Conservation (phyloP, 2,888 invertebrate genomes). For the Drosophila mercatorum region DNA sequence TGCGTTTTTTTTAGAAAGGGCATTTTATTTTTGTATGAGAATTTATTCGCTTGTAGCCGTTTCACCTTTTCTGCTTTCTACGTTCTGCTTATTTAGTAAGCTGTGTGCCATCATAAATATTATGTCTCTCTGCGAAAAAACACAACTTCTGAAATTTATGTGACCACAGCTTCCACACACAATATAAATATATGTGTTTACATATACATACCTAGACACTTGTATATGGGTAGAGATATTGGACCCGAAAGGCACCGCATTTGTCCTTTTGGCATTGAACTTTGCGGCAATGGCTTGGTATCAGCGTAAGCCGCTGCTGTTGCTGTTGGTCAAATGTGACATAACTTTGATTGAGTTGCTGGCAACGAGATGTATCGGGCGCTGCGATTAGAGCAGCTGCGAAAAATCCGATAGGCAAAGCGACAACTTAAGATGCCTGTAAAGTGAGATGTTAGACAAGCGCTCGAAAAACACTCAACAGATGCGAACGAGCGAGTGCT, state of each 20-base stretch:
- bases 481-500: constrained; percentile 7
- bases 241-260: neutral
- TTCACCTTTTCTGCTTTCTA: constrained; percentile 16
- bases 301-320: constrained; percentile 15
- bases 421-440: constrained; percentile 75
- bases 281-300: constrained; percentile 25
- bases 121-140: constrained; percentile 37
- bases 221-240: constrained; percentile 4
- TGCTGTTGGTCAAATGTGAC: constrained; percentile 52
- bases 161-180: constrained; percentile 26
- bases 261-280: constrained; percentile 43
- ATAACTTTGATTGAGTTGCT: constrained; percentile 69
- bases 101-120: constrained; percentile 68
- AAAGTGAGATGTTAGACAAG: constrained; percentile 58
- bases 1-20: constrained; percentile 29
- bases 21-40: constrained; percentile 58
- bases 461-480: constrained; percentile 42
- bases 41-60: constrained; percentile 35
- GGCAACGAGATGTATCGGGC: constrained; percentile 13
- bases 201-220: neutral
- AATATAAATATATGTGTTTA: neutral
- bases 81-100: constrained; percentile 41
- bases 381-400: constrained; percentile 18
- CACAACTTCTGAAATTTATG: constrained; percentile 54
- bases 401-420: constrained; percentile 67